phyloP scores from a whole-genome alignment of 2,888 invertebrate genomes.

The Chrysolina haemoptera region DNA sequence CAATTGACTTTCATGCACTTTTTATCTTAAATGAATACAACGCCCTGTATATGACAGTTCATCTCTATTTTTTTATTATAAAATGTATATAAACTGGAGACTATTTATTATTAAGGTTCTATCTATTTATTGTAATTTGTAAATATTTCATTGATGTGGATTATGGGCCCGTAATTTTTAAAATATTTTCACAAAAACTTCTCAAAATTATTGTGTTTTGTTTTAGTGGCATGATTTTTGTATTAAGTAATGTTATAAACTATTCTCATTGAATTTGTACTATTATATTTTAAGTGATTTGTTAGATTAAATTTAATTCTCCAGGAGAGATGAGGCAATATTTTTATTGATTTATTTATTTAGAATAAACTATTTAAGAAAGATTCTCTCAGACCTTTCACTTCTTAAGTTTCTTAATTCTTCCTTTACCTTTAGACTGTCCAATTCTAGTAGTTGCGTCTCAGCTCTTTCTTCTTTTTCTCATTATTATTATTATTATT shows the following conservation, averaged over 20 bases:
- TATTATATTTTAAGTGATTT: slow-evolving; percentile 20
- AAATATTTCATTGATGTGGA: neutral
- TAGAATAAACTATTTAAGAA: slow-evolving; percentile 15
- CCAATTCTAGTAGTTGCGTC: too few species aligned
- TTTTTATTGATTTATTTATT: slow-evolving; percentile 11
- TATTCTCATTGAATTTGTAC: neutral
- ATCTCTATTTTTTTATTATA: slow-evolving; percentile 7
- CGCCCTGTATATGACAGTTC: slow-evolving; percentile 10
- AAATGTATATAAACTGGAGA: slow-evolving; percentile 13
- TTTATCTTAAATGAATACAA: neutral
- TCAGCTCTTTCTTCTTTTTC: too few species aligned
- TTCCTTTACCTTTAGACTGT: too few species aligned
- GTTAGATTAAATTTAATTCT: neutral
- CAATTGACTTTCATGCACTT: slow-evolving; percentile 1
- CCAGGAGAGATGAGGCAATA: slow-evolving; percentile 10
- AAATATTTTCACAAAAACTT: neutral
- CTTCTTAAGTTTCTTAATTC: too few species aligned
- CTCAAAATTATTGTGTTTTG: neutral
- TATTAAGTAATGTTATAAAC: neutral
- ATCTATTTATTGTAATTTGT: slow-evolving; percentile 24
- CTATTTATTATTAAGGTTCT: slow-evolving; percentile 15
- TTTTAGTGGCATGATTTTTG: neutral
- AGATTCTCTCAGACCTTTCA: too few species aligned
- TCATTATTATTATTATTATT: too few species aligned
- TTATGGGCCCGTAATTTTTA: neutral